Evolutionary conservation across 2,113 vertebrate genomes (phyloP), one percentile per base, ranked within the genome.

Genomic region (Spea multiplicata): DNA sequence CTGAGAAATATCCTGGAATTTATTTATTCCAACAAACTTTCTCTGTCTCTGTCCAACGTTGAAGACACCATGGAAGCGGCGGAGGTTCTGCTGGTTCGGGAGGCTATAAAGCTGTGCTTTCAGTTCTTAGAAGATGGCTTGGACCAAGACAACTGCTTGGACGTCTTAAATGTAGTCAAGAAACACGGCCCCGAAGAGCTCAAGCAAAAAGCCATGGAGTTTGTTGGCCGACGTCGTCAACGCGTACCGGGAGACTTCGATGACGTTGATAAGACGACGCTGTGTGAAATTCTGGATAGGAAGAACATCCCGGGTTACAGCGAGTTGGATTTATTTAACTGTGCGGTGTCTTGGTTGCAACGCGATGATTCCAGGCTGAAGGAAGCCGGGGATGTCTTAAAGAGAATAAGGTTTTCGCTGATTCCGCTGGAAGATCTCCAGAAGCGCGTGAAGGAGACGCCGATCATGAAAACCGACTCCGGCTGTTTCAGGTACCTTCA

Each of bases 21-120:
- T 74, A 81, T 91, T 8, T 91, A 89, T 76, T 86, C 86, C 65
- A 86, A 83, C 74, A 78, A 74, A n/a, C 76, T 91, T 3, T 66
- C 81, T 1, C 83, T 87, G 13, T 86, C 83, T 0, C 55, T 88
- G 50, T 69, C 81, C 74, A 89, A 77, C 3, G 46, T 88, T 0
- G 88, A 88, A 66, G 88, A 89, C 49, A 89, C 86, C 12, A 83
- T 88, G 53, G 81, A 80, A 69, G 87, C 84, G 0, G 85, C 87
- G 7, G 84, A 89, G 68, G 46, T 44, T 3, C 86, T 91, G 53
- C 78, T 90, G 44, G 73, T 89, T 47, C 66, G 81, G 2, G 87
- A 90, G 47, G 90, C 85, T 13, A 75, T 88, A 47, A 76, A 80
- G 69, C 75, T 90, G 5, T 86, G 87, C 76, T 84, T 86, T 48